Conservation (phyloP, 2,888 invertebrate species). For the Azorinus chamasolen region DNA sequence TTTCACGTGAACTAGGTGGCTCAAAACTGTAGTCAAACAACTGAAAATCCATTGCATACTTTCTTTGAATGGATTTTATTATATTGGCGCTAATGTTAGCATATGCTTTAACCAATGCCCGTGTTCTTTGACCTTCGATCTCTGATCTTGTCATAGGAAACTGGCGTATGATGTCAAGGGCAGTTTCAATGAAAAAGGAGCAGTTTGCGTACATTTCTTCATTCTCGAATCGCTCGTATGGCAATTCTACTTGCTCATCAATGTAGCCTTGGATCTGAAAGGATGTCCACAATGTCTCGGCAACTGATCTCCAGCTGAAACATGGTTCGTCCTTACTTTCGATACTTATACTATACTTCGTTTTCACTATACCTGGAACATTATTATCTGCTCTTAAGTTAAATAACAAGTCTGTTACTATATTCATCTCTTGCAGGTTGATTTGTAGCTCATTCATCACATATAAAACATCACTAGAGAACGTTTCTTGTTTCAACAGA, state of each 20-base stretch:
- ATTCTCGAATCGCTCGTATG: not conserved
- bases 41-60: conserved; percentile 17
- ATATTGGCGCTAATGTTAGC: not conserved
- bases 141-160: not conserved
- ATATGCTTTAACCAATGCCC: not conserved
- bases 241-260: conserved; percentile 1
- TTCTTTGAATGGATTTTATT: conserved; percentile 3
- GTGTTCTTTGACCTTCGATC: conserved; percentile 4
- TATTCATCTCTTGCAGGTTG: too few relatives aligned
- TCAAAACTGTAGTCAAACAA: conserved; percentile 17
- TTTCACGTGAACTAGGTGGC: too few relatives aligned
- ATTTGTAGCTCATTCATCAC: too few relatives aligned
- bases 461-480: too few relatives aligned
- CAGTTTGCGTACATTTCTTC: not conserved
- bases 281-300: conserved; percentile 5
- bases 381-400: too few relatives aligned
- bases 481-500: too few relatives aligned
- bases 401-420: too few relatives aligned
- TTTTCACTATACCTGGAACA: too few relatives aligned
- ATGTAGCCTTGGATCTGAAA: conserved; percentile 21
- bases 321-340: too few relatives aligned
- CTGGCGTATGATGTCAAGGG: not conserved
- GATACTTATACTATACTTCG: too few relatives aligned
- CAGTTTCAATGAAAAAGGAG: not conserved
- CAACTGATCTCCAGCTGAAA: too few relatives aligned